Base-by-base conservation (phyloP, 1,140 invertebrate genomes). In the Bombus breviceps region DNA sequence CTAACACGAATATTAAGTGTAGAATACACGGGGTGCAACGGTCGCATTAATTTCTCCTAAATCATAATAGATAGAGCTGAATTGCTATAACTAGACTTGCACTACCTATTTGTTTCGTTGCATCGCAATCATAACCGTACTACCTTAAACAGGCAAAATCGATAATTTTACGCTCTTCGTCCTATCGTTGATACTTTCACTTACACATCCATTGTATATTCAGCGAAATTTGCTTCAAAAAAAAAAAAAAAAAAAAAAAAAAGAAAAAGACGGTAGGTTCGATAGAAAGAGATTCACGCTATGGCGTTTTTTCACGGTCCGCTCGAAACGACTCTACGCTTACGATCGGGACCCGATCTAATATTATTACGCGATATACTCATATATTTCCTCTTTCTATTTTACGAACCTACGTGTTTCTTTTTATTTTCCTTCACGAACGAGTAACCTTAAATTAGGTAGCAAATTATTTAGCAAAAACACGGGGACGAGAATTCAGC, bases 1-100 rank as follows among this genome's bases (percentile, higher is more conserved):
- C 69, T 43, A 37, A 57, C 39, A 6, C 73, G 47, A 71, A 41
- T 25, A 57, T 41, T 32, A 69, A 59, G 47, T 41, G 25, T 59
- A 53, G 68, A 6, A 53, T 13, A 8, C n/a, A 22, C 13, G 47
- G 32, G 25, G 37, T 13, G 77, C 72, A 74, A 80, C 59, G 59
- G 64, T 62, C 64, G 72, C 59, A 53, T 75, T 62, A 69, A 74
- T 82, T 28, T 41, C 84, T 37, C 5, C 62, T 47, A 62, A 74
- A 74, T 82, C 73, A 47, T 69, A 81, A 68, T 53, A 47, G 43
- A 2, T 37, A 22, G 43, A 25, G 34, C n/a, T 1, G 37, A 59
- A 73, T 73, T 62, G 6, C 18, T 18, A 8, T 66, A 81, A 34
- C 68, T 37, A 10, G 47, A 39, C 66, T 12, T 0, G 32, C 78